Evolutionary conservation across 1,140 invertebrate genomes (phyloP).

Genomic region (Plutomurus gul): DNA sequence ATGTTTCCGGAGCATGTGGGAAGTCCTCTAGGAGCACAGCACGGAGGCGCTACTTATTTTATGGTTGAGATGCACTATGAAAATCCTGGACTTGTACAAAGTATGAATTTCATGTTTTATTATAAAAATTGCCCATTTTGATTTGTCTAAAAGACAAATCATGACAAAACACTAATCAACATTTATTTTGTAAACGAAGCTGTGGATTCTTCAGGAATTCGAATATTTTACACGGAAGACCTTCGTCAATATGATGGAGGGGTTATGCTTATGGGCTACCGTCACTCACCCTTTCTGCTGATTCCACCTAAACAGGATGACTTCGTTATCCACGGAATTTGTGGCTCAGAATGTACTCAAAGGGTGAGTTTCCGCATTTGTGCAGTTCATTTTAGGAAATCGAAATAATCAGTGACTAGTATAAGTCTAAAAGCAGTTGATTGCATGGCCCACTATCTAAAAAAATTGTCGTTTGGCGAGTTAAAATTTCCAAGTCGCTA

Average conservation of each 20-base stretch:
- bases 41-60: conserved; percentile 73
- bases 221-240: conserved; percentile 74
- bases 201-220: conserved; percentile 77
- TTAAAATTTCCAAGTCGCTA: no score
- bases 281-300: conserved; percentile 33
- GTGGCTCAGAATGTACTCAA: conserved; percentile 55
- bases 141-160: no score
- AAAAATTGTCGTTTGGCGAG: no score
- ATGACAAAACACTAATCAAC: no score
- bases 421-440: no score
- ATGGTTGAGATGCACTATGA: conserved; percentile 90
- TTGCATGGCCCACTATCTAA: no score
- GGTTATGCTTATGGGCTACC: conserved; percentile 61
- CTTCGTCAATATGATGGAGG: conserved; percentile 76
- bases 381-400: not conserved
- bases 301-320: conserved; percentile 40
- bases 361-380: conserved; percentile 60
- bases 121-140: not conserved
- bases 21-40: conserved; percentile 73
- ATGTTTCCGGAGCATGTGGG: conserved; percentile 80
- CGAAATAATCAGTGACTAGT: not conserved
- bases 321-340: conserved; percentile 30
- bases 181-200: conserved; percentile 57
- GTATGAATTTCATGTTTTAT: not conserved
- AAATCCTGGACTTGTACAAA: conserved; percentile 63